Evolutionary conservation across 2,797 vertebrate species (phyloP), one percentile per base, ranked within the genome.

Genomic region (Eremophila alpestris): DNA sequence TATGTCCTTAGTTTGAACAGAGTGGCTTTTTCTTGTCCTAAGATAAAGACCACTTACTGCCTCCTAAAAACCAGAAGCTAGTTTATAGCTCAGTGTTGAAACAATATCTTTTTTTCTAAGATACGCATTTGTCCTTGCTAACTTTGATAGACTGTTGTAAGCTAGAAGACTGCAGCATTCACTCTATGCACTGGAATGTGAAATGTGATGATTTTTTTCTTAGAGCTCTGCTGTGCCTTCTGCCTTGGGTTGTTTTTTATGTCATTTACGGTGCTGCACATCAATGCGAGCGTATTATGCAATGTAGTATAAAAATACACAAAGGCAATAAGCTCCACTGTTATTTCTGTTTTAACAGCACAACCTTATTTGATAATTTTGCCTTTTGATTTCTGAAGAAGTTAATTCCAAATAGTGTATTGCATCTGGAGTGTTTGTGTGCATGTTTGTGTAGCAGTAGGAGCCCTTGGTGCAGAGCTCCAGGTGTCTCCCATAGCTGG

Each of bases 221-320:
- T 22, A 7, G 45, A 36, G 51, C 26, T 30, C 40, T 49, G 59
- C 73, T 54, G 40, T 64, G 79, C 46, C 78, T 83, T 59, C 60
- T 96, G 88, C 89, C 94, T 94, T 74, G 64, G 89, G 81, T 95
- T 97, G 89, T 94, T 96, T 96, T 83, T 96, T 87, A 68, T 95
- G 94, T 93, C 59, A 34, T 89, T 95, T 91, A 89, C 55, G 29
- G 75, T 26, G 36, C 65, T 93, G 60, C 91, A 71, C 55, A 87
- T 92, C 63, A 83, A 46, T 70, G 41, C 20, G 51, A 93, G 52
- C 36, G 4, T 32, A 40, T 94, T 90, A 87, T 10, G 51, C 90
- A 92, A 70, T n/a, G 78, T 41, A 41, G 70, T 46, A 59, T 78
- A 94, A 92, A 94, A 82, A 75, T 51, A 64, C 55, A 27, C 32